phyloP scores from a whole-genome alignment of 1,140 invertebrate species.

The Caerostris extrusa region DNA sequence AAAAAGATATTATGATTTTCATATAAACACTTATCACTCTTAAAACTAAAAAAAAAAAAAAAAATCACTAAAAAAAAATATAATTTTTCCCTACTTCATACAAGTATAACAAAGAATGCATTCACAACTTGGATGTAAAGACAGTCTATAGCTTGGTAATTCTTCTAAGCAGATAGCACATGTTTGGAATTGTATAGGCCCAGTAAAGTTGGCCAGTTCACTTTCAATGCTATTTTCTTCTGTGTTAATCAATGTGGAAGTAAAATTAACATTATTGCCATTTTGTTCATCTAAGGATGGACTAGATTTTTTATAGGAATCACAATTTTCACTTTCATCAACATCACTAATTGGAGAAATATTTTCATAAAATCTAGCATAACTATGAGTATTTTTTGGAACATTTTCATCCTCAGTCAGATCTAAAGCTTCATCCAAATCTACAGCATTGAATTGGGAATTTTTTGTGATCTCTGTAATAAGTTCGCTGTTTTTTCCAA shows the following conservation, averaged over 20 bases:
- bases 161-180: constrained; percentile 87
- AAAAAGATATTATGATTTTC: too few relatives aligned
- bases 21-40: too few relatives aligned
- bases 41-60: too few relatives aligned
- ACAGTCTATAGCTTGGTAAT: constrained; percentile 83
- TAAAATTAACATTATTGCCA: background rate
- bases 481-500: constrained; percentile 71
- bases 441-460: background rate
- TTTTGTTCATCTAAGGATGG: constrained; percentile 12
- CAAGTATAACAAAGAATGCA: constrained; percentile 85
- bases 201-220: background rate
- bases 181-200: constrained; percentile 59
- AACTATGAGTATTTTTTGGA: background rate
- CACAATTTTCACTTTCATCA: background rate
- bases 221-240: background rate
- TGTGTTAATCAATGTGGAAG: background rate
- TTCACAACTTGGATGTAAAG: constrained; percentile 84
- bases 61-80: background rate
- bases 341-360: background rate
- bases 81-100: constrained; percentile 83
- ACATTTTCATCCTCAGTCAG: constrained; percentile 28
- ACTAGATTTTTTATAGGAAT: constrained; percentile 41
- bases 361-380: background rate
- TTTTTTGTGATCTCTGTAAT: constrained; percentile 46
- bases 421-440: constrained; percentile 29